Conservation (phyloP, 1,140 invertebrate species). For the Drosophila triauraria region DNA sequence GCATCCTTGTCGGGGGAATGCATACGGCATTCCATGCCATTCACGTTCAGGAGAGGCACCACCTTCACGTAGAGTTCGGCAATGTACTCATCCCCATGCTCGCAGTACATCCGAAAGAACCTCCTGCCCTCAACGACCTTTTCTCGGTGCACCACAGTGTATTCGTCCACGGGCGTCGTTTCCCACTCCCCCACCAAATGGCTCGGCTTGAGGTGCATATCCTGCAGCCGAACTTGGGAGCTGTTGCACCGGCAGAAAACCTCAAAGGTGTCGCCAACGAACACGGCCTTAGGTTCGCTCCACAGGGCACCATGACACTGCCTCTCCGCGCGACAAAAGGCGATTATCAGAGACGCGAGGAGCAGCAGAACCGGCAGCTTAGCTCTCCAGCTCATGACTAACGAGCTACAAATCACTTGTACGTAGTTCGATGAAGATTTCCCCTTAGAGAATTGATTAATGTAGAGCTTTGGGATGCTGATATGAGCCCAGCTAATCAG, state of each 20-base stretch:
- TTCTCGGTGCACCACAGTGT: not conserved
- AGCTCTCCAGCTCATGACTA: slow-evolving; percentile 11
- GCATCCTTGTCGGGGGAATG: not conserved
- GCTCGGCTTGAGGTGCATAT: not conserved
- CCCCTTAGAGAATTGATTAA: not conserved
- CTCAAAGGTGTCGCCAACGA: slow-evolving; percentile 5
- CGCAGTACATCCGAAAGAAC: not conserved
- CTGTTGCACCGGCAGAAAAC: slow-evolving; percentile 15
- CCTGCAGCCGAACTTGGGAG: not conserved
- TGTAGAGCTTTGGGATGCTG: not conserved
- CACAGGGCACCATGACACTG: slow-evolving; percentile 1
- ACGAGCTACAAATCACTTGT: not conserved
- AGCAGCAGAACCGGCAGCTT: not conserved
- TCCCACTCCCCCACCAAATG: not conserved
- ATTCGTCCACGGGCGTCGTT: not conserved
- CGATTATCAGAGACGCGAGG: not conserved
- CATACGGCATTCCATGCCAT: not conserved
- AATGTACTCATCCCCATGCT: not conserved
- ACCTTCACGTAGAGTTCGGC: not conserved
- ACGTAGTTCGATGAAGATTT: too few relatives aligned
- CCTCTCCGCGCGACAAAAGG: not conserved
- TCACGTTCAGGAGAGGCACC: not conserved
- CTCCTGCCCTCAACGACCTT: not conserved
- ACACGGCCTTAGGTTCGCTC: slow-evolving; percentile 2
- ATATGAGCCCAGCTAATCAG: not conserved